Conservation (phyloP, 2,797 vertebrate genomes). For the Bovichtus variegatus region DNA sequence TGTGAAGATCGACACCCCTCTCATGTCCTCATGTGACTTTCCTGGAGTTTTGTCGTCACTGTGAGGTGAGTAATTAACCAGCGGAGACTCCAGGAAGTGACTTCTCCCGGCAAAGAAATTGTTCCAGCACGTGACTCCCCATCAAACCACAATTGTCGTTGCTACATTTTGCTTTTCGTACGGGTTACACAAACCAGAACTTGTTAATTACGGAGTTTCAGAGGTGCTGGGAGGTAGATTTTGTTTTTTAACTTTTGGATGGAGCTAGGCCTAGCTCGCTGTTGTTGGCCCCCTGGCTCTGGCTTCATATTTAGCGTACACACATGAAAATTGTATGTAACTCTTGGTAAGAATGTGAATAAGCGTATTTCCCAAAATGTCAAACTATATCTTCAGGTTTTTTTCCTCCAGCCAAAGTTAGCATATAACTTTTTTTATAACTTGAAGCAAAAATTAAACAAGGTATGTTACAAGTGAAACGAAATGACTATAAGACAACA, state of each 20-base stretch:
- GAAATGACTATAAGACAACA: not conserved
- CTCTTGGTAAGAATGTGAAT: not conserved
- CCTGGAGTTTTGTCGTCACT: not conserved
- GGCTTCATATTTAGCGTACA: not conserved
- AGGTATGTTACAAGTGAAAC: not conserved
- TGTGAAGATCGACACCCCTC: not conserved
- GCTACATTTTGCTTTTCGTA: not conserved
- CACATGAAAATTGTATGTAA: not conserved
- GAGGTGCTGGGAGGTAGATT: not conserved
- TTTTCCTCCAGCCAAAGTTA: not conserved
- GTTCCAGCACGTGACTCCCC: too few species aligned
- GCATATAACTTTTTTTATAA: not conserved
- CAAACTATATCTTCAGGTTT: not conserved
- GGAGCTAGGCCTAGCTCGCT: too few species aligned
- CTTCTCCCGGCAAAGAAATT: not conserved
- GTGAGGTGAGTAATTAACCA: not conserved
- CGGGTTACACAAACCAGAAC: not conserved
- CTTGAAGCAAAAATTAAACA: not conserved
- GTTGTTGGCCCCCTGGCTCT: too few species aligned
- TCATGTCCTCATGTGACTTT: not conserved
- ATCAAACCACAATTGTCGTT: not conserved
- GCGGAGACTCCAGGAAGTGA: not conserved
- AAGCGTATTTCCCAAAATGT: not conserved
- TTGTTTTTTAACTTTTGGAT: too few species aligned
- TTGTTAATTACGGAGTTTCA: not conserved